A percentile compares a stretch with the other conserved stretches of the same genome.
These are phyloP conservation scores for Tachina grossa DNA, from an alignment of 2,888 invertebrate genomes.

Conservation along the genomic window DNA sequence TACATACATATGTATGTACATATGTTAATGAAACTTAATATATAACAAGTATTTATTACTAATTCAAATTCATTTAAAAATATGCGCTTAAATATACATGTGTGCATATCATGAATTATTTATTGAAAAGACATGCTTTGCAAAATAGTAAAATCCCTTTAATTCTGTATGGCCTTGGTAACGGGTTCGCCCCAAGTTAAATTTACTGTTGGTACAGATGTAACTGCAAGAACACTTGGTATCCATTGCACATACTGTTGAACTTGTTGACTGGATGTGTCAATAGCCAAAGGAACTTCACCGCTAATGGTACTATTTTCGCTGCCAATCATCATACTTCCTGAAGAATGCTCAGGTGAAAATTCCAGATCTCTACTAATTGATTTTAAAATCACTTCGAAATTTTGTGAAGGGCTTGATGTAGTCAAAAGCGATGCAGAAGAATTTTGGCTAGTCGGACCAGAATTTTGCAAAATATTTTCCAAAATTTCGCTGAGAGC, in stretches of 20 bases:
- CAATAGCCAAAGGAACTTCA: neutral
- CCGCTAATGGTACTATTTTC: neutral
- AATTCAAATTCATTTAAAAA: too few species aligned
- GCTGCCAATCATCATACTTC: neutral
- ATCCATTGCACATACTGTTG: neutral
- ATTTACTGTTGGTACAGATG: constrained; percentile 73
- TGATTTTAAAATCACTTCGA: constrained; percentile 61
- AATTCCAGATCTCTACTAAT: constrained; percentile 61
- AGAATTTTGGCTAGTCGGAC: constrained; percentile 30
- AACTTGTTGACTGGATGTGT: neutral
- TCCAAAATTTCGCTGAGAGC: constrained; percentile 68
- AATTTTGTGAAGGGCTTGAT: constrained; percentile 28
- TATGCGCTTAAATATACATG: too few species aligned
- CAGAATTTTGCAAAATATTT: constrained; percentile 51
- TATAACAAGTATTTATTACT: too few species aligned
- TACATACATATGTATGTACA: too few species aligned
- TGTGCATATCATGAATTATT: too few species aligned
- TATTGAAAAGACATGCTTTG: too few species aligned
- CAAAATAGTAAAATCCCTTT: too few species aligned
- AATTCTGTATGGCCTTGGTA: constrained; percentile 69
- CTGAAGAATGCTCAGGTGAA: constrained; percentile 55
- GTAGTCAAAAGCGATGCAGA: constrained; percentile 32
- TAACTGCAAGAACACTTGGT: constrained; percentile 28
- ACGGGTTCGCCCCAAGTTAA: constrained; percentile 76
- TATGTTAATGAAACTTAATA: too few species aligned